Percentiles rank a stretch among this genome's conserved stretches.
These are phyloP conservation scores for Malurus melanocephalus DNA, from an alignment of 2,113 vertebrate species.

Conservation along the genomic window DNA sequence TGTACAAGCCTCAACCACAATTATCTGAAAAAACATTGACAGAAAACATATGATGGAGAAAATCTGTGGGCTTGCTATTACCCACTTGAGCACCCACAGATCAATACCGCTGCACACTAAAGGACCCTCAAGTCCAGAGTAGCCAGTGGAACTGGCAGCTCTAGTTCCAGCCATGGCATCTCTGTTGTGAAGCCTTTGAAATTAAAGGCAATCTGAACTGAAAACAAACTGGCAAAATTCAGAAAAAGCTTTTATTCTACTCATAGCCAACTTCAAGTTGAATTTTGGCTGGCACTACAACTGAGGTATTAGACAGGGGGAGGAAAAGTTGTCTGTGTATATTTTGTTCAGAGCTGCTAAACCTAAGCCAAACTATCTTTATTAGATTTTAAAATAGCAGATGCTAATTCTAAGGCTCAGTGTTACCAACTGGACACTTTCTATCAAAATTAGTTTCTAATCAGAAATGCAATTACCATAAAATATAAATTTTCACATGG, in stretches of 20 bases:
- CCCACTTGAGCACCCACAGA: neutral
- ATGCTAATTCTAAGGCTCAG: slow-evolving; percentile 26
- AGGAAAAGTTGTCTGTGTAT: slow-evolving; percentile 23
- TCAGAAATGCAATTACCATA: neutral
- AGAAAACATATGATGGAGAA: neutral
- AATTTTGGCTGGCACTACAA: slow-evolving; percentile 22
- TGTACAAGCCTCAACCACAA: neutral
- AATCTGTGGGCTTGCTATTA: neutral
- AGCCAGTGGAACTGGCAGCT: neutral
- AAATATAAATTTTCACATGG: neutral
- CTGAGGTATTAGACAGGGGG: slow-evolving; percentile 29
- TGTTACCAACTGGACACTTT: neutral
- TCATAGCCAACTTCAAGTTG: neutral
- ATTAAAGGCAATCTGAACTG: neutral
- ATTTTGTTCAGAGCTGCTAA: slow-evolving; percentile 21
- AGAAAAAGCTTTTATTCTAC: neutral
- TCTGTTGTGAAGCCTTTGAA: neutral
- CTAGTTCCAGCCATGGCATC: neutral
- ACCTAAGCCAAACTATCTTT: slow-evolving; percentile 39
- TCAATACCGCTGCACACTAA: neutral
- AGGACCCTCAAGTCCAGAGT: neutral
- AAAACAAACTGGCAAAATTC: slow-evolving; percentile 14
- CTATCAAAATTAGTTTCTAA: slow-evolving; percentile 20
- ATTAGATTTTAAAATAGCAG: slow-evolving; percentile 39
- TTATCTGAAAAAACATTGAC: neutral